phyloP scores from a whole-genome alignment of 2,113 vertebrate species.

The Uropsilus gracilis region DNA sequence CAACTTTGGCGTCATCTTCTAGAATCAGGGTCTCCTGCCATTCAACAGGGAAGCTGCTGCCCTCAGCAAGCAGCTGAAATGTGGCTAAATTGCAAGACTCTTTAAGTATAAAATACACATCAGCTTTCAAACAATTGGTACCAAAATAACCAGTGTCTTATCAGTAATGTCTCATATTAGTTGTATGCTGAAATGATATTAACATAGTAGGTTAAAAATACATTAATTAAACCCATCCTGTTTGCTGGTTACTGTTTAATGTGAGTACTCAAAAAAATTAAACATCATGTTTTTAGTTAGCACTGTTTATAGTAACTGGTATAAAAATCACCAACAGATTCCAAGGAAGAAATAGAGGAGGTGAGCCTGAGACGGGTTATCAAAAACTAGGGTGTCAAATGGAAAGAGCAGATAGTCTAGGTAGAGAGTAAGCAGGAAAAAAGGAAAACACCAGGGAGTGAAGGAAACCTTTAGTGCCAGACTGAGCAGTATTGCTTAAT shows the following conservation, averaged over 20 bases:
- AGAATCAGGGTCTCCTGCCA: background rate
- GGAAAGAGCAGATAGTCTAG: background rate
- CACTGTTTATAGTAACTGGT: background rate
- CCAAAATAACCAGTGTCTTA: background rate
- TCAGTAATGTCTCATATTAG: background rate
- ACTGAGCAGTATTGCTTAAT: background rate
- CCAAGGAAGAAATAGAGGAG: background rate
- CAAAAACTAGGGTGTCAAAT: background rate
- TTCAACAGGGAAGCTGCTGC: background rate
- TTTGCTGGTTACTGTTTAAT: background rate
- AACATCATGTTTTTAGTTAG: background rate
- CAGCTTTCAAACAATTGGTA: background rate
- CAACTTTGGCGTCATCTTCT: fast-evolving
- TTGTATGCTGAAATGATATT: background rate
- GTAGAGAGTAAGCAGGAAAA: background rate
- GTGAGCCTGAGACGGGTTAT: background rate
- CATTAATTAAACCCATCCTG: background rate
- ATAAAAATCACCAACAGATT: background rate
- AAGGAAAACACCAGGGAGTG: background rate
- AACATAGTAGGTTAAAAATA: background rate
- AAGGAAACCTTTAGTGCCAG: background rate
- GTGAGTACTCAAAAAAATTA: background rate
- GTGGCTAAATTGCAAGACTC: background rate
- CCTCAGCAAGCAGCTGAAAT: background rate
- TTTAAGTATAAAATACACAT: no score